These are phyloP conservation scores for Protonemura montana DNA, from an alignment of 2,888 invertebrate genomes.

Conservation along the genomic window DNA sequence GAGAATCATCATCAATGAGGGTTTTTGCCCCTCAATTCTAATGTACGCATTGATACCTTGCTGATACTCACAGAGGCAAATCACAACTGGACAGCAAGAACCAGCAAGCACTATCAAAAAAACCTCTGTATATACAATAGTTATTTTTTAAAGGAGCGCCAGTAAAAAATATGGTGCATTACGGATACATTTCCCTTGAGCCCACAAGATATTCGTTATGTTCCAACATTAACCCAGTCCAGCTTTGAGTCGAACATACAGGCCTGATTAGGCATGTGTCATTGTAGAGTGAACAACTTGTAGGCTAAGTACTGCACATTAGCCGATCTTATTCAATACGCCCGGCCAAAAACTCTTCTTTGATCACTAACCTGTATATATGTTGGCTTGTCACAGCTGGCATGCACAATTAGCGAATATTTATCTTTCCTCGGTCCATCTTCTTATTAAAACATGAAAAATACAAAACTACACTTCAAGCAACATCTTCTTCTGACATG, in stretches of 20 bases:
- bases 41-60: too few relatives aligned
- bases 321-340: background rate
- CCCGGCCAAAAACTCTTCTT: background rate
- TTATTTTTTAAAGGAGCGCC: too few relatives aligned
- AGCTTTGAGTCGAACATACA: background rate
- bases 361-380: background rate
- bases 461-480: conserved; percentile 40
- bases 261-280: conserved; percentile 15
- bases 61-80: too few relatives aligned
- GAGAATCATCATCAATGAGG: too few relatives aligned
- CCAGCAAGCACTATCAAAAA: too few relatives aligned
- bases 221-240: too few relatives aligned
- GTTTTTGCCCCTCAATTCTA: too few relatives aligned
- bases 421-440: conserved; percentile 43
- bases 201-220: too few relatives aligned
- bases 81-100: too few relatives aligned
- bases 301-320: background rate
- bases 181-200: too few relatives aligned
- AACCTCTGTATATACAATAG: too few relatives aligned
- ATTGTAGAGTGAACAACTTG: conserved; percentile 29
- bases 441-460: conserved; percentile 47
- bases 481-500: conserved; percentile 43
- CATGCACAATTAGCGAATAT: background rate
- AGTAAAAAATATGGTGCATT: too few relatives aligned
- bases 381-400: background rate